Evolutionary conservation across 1,140 invertebrate species (phyloP), one percentile per base, ranked within the genome.

Genomic region (Drosophila miranda): DNA sequence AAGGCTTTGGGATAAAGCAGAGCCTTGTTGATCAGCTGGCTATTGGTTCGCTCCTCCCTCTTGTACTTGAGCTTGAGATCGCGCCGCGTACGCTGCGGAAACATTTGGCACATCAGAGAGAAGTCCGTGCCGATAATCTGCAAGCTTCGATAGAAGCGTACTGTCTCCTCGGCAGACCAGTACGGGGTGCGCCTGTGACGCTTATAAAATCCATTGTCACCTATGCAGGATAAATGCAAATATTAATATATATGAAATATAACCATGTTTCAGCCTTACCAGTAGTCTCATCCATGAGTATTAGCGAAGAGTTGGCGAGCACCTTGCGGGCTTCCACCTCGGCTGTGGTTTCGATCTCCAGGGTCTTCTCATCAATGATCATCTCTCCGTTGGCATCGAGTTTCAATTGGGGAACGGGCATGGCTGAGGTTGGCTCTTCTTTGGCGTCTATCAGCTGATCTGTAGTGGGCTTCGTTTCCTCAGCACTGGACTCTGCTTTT

Each of bases 111-210:
- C 96, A 98, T 98, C 13, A 98, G 88, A 0, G 95, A 94, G 91
- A 98, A 98, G 92, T 98, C 97, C 0, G 97, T 97, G 0, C 97
- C 97, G 54, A 98, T 93, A 9, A 94, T 95, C 76, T 95, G 96
- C 11, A 98, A 91, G n/a, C 96, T 96, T 82, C 94, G 94, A 90
- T 97, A 98, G 91, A 98, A 98, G 69, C 94, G 94, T 2, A 96
- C 91, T 0, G 97, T 98, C 89, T 98, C 96, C 42, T 92, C 92
- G 38, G 93, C 91, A 6, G 90, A 91, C 95, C 95, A 96, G 8
- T 94, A 94, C 23, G 93, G 94, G 2, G 94, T 93, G 19, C 94
- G 93, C 77, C 92, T 91, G 46, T 92, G 91, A 4, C 93, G 92
- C 52, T 93, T 94, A 84, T 95, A 96, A 62, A 94, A 93, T 1